Evolutionary conservation across 2,797 vertebrate genomes (phyloP).

Genomic region (Graptemys geographica): DNA sequence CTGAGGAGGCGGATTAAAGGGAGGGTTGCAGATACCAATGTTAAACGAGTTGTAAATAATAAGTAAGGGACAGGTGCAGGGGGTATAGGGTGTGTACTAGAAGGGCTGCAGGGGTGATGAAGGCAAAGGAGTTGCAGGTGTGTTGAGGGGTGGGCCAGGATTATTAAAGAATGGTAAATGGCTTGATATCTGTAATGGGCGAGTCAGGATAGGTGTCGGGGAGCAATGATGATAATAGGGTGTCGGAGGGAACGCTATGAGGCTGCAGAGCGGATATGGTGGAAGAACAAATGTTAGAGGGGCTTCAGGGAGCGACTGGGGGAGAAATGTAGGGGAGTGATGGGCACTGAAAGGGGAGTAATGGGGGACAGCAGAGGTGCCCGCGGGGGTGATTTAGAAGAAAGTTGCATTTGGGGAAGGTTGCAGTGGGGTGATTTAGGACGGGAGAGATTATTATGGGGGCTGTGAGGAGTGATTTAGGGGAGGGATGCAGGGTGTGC

Average conservation of each 20-base stretch:
- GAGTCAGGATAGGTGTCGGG: background rate
- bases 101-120: background rate
- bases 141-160: background rate
- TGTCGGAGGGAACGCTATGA: background rate
- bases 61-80: background rate
- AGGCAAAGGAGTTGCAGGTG: background rate
- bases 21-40: background rate
- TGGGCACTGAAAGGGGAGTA: background rate
- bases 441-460: background rate
- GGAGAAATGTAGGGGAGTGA: background rate
- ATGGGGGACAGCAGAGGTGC: background rate
- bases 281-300: background rate
- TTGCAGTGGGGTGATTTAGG: background rate
- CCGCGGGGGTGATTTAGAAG: background rate
- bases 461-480: background rate
- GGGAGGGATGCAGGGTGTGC: background rate
- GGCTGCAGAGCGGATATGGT: background rate
- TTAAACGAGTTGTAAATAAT: background rate
- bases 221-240: background rate
- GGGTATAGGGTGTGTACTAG: background rate
- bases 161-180: background rate
- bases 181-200: background rate
- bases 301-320: too few species aligned
- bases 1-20: fast-evolving
- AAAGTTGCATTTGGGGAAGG: background rate